Evolutionary conservation across 2,113 vertebrate species (phyloP), one percentile per base, ranked within the genome.

Genomic region (Chelonoidis abingdonii): DNA sequence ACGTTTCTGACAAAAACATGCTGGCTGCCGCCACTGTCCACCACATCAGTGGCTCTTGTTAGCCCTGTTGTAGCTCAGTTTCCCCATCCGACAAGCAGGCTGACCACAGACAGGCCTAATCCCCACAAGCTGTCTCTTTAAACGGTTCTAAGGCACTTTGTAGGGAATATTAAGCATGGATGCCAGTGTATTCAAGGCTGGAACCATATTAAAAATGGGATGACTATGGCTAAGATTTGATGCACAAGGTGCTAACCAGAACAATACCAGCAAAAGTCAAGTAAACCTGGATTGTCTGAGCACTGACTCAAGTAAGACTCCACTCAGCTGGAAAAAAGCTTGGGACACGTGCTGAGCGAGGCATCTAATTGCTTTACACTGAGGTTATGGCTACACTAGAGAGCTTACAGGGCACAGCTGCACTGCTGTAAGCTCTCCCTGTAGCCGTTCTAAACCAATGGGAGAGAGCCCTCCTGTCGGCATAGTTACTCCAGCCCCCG

Each of bases 41-140:
- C 57, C 57, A 29, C 57, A 59, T 59, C 57, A 47, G 12, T 41
- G 75, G 17, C 35, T 69, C n/a, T n/a, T 76, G 24, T 29, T 27
- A 47, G 41, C 25, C 27, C 24, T 27, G 75, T 7, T 78, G 75
- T 29, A 14, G 24, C 24, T 47, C 24, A 29, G 12, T 47, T 47
- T 47, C 24, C 75, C 41, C 7, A 1, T 78, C 75, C 24, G 44
- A 44, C 75, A 27, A 27, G 41, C 8, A 78, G 24, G 41, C 41
- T 27, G 41, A 69, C 75, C 93, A 7, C 54, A 87, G 79, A 38
- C 57, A 75, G 22, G 76, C 65, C 84, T 95, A 65, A 81, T 86
- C 80, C 83, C 11, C 72, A 83, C 93, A 22, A 65, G 95, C 86
- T 81, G 80, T 47, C 78, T 82, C 86, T 84, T 83, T 38, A 56